These are phyloP conservation scores for Babylonia areolata DNA, from an alignment of 1,140 invertebrate genomes.

Conservation along the genomic window DNA sequence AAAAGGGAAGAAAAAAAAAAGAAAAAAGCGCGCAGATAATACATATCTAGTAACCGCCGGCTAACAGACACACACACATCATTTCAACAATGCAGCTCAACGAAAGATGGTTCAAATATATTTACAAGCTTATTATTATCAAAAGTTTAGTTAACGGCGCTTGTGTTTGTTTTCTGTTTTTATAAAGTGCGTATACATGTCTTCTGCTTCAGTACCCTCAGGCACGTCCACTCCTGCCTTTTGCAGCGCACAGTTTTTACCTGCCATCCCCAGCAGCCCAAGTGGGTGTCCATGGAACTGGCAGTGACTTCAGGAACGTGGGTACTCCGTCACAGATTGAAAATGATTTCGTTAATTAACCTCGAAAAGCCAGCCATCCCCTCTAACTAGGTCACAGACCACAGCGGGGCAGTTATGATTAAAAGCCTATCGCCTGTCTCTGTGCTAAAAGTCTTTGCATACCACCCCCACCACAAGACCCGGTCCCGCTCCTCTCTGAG, in stretches of 20 bases:
- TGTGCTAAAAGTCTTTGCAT: not conserved
- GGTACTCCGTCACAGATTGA: slow-evolving; percentile 6
- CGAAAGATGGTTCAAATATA: not conserved
- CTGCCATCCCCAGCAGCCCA: no score
- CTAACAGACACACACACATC: not conserved
- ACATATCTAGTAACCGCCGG: not conserved
- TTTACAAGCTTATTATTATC: not conserved
- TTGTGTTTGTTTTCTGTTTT: not conserved
- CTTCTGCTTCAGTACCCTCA: not conserved
- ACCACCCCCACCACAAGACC: not conserved
- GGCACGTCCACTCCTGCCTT: no score
- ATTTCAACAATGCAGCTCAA: not conserved
- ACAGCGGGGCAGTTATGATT: no score
- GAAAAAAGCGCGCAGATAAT: not conserved
- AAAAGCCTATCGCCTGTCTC: not conserved
- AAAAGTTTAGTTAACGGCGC: not conserved
- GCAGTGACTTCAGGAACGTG: not conserved
- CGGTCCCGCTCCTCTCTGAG: no score
- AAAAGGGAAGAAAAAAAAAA: no score
- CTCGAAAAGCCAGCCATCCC: not conserved
- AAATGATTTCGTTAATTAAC: not conserved
- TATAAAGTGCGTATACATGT: no score
- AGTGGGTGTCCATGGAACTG: no score
- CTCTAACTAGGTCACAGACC: not conserved
- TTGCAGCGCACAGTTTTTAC: no score